Percentiles rank a stretch among this genome's conserved stretches.
These are phyloP conservation scores for Siniperca knerii DNA, from an alignment of 2,113 vertebrate species.

Conservation along the genomic window DNA sequence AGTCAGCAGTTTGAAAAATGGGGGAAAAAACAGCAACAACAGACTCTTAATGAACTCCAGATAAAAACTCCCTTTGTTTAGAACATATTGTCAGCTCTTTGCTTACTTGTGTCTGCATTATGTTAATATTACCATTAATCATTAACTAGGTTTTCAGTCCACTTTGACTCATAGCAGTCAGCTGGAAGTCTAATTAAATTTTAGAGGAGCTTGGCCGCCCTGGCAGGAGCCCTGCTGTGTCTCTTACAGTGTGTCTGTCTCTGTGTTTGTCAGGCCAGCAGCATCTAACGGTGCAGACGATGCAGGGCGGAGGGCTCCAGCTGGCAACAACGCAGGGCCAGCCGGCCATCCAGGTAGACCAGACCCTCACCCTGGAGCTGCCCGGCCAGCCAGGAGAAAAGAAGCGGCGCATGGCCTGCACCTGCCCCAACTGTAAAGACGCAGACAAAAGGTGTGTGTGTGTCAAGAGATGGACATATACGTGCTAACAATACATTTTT, in stretches of 20 bases:
- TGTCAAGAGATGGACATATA: not conserved
- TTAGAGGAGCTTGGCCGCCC: not conserved
- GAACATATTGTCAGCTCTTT: not conserved
- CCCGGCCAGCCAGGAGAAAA: conserved; percentile 91
- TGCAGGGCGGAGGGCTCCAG: conserved; percentile 92
- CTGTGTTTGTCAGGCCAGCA: conserved; percentile 88
- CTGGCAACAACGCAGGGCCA: conserved; percentile 90
- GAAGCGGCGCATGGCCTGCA: conserved; percentile 95
- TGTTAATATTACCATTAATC: conserved; percentile 1
- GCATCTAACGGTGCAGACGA: conserved; percentile 94
- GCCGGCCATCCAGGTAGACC: conserved; percentile 92
- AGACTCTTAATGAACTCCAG: not conserved
- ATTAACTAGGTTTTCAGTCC: not conserved
- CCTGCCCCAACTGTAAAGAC: conserved; percentile 98
- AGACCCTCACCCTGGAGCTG: conserved; percentile 90
- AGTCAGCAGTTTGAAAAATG: no score
- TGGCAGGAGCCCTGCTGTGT: not conserved
- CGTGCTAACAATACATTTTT: not conserved
- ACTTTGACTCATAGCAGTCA: not conserved
- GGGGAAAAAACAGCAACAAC: not conserved
- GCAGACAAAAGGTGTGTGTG: conserved; percentile 92
- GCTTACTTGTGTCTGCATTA: conserved; percentile 1
- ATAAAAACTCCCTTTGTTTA: not conserved
- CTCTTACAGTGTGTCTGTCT: conserved; percentile 4
- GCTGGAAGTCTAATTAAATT: not conserved